Percentiles rank a stretch among this genome's conserved stretches.
Conservation (phyloP, 2,888 invertebrate species). For the Aporophyla nigra region DNA sequence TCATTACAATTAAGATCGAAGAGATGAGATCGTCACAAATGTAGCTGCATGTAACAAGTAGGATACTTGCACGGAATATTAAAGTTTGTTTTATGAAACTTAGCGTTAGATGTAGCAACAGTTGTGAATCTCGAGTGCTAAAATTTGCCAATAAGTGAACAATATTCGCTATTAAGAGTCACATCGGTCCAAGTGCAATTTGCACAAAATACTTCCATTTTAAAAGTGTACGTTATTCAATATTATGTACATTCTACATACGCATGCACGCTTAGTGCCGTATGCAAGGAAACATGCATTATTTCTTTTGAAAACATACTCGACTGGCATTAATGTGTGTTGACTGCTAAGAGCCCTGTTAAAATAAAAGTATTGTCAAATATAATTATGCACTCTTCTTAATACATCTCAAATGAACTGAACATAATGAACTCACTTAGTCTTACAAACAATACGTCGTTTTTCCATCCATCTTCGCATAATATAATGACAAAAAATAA, state of each 20-base stretch:
- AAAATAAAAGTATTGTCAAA: conserved; percentile 90
- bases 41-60: conserved; percentile 52
- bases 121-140: conserved; percentile 76
- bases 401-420: conserved; percentile 85
- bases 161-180: conserved; percentile 74
- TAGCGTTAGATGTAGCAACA: conserved; percentile 62
- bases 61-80: conserved; percentile 31
- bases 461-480: conserved; percentile 91
- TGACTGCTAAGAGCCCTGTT: conserved; percentile 91
- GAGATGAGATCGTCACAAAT: conserved; percentile 66
- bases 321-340: conserved; percentile 91
- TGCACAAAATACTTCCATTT: conserved; percentile 78
- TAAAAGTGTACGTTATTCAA: conserved; percentile 79
- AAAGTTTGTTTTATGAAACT: conserved; percentile 44
- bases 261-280: conserved; percentile 89
- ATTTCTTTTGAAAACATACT: conserved; percentile 89
- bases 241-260: conserved; percentile 85
- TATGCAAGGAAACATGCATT: conserved; percentile 89
- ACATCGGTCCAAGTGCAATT: conserved; percentile 76
- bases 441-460: conserved; percentile 90
- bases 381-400: conserved; percentile 84
- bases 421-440: conserved; percentile 90
- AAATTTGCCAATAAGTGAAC: conserved; percentile 77
- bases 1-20: conserved; percentile 69
- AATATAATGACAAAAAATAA: conserved; percentile 88